These are phyloP conservation scores for Yoshiicerus persimilis DNA, from an alignment of 1,140 invertebrate species.

Conservation along the genomic window DNA sequence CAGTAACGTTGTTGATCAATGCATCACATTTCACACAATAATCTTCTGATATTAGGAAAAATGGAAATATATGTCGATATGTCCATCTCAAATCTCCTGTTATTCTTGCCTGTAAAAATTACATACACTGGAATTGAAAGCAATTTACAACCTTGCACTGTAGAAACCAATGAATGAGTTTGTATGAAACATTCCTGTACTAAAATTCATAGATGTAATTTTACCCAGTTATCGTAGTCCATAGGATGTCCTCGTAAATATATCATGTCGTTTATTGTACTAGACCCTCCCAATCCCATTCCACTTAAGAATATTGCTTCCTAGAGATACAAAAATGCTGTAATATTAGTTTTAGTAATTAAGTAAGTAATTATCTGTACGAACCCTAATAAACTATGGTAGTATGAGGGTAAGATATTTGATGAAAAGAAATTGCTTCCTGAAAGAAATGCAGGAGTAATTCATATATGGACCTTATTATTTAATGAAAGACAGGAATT, in stretches of 20 bases:
- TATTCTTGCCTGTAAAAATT: not conserved
- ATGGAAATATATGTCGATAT: conserved; percentile 60
- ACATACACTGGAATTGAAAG: conserved; percentile 54
- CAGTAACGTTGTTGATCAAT: not conserved
- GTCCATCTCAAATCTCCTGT: conserved; percentile 51
- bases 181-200: no score
- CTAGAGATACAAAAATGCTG: not conserved
- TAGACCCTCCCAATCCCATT: conserved; percentile 58
- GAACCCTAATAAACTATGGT: no score
- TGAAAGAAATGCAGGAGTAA: not conserved
- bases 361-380: no score
- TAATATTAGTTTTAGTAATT: no score
- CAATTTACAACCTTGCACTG: no score
- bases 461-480: conserved; percentile 26
- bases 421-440: no score
- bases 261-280: conserved; percentile 66
- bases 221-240: conserved; percentile 60
- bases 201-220: no score
- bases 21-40: conserved; percentile 32
- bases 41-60: conserved; percentile 58
- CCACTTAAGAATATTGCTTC: conserved; percentile 56
- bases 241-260: conserved; percentile 65
- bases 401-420: no score
- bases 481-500: conserved; percentile 59
- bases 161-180: no score